phyloP scores from a whole-genome alignment of 1,140 invertebrate genomes.

The Drosophila baimaii region DNA sequence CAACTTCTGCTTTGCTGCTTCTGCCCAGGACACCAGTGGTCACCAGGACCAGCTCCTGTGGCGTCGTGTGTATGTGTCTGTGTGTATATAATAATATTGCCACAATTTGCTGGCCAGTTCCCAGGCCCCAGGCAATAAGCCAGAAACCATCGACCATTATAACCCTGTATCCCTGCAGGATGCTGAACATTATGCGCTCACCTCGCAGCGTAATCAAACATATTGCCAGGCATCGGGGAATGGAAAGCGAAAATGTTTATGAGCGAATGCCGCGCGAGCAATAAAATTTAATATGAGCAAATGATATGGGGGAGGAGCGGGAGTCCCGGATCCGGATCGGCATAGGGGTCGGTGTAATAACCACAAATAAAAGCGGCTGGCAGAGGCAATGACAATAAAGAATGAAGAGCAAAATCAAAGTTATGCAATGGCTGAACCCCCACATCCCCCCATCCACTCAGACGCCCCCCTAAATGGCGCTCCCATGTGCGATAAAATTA shows the following conservation, averaged over 20 bases:
- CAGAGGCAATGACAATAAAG: constrained; percentile 72
- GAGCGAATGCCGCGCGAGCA: constrained; percentile 59
- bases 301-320: constrained; percentile 2
- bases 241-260: constrained; percentile 37
- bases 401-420: constrained; percentile 44
- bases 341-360: constrained; percentile 58
- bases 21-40: constrained; percentile 9
- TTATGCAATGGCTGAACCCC: constrained; percentile 46
- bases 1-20: constrained; percentile 14
- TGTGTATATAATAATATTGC: constrained; percentile 19
- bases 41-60: not conserved
- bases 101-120: constrained; percentile 35
- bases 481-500: constrained; percentile 67
- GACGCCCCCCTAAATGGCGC: constrained; percentile 7
- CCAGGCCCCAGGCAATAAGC: constrained; percentile 28
- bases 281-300: constrained; percentile 73
- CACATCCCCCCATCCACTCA: too few species aligned
- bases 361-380: constrained; percentile 64
- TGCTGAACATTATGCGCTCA: constrained; percentile 25
- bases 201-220: constrained; percentile 64
- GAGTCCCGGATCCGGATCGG: not conserved
- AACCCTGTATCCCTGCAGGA: constrained; percentile 16
- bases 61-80: not conserved
- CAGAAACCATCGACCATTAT: constrained; percentile 22
- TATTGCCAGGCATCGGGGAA: constrained; percentile 18